phyloP scores from a whole-genome alignment of 2,113 vertebrate species.

The Nannospalax galili region DNA sequence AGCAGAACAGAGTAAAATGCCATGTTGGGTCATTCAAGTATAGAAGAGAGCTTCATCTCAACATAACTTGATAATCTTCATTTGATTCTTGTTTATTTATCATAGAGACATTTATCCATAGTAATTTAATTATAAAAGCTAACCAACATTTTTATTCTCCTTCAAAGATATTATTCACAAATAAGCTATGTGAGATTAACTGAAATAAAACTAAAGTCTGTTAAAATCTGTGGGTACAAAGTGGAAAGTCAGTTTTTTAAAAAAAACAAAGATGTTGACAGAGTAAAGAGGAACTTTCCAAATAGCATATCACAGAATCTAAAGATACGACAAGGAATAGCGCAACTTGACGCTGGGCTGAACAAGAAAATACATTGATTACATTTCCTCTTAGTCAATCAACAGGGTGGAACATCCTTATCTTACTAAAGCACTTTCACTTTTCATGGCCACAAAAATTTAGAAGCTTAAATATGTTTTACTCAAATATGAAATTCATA shows the following conservation, averaged over 20 bases:
- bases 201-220: neutral
- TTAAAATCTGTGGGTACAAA: neutral
- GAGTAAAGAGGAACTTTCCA: slow-evolving; percentile 59
- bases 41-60: neutral
- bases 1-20: neutral
- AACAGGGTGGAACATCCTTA: neutral
- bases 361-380: slow-evolving; percentile 3
- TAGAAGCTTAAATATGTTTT: neutral
- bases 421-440: neutral
- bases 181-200: neutral
- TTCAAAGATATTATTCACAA: neutral
- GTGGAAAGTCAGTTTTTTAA: slow-evolving; percentile 41
- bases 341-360: neutral
- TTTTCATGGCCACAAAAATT: neutral
- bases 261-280: slow-evolving; percentile 7
- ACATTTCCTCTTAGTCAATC: neutral
- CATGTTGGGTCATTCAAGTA: neutral
- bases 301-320: slow-evolving; percentile 50
- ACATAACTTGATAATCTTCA: neutral
- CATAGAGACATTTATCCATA: neutral
- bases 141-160: neutral
- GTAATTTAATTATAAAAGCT: slow-evolving; percentile 9
- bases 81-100: neutral
- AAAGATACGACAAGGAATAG: slow-evolving; percentile 53
- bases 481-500: slow-evolving; percentile 27